Conservation (phyloP, 2,888 invertebrate genomes). For the Argyresthia albistria region DNA sequence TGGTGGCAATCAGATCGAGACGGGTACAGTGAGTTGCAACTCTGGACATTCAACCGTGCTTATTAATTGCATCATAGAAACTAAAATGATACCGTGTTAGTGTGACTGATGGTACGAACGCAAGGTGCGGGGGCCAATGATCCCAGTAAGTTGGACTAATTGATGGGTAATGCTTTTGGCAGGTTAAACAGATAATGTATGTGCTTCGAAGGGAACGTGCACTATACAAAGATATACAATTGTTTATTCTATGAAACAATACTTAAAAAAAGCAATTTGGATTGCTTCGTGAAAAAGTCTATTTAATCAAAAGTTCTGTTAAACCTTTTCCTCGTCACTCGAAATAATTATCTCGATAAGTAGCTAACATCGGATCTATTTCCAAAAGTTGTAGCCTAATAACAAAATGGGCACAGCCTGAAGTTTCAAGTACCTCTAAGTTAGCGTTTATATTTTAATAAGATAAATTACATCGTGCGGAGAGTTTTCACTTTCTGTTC, state of each 20-base stretch:
- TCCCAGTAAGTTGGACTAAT: background rate
- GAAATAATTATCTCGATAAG: slow-evolving; percentile 23
- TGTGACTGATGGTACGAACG: background rate
- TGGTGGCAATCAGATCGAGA: slow-evolving; percentile 65
- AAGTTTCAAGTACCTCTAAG: background rate
- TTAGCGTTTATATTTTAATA: slow-evolving; percentile 1
- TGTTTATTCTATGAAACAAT: too few species aligned
- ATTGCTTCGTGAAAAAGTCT: too few species aligned
- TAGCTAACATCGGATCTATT: slow-evolving; percentile 22
- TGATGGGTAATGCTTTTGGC: too few species aligned
- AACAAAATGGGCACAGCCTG: slow-evolving; percentile 18
- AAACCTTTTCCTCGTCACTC: background rate
- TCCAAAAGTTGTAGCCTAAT: slow-evolving; percentile 13
- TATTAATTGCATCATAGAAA: too few species aligned
- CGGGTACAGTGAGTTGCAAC: slow-evolving; percentile 30
- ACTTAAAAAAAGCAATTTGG: too few species aligned
- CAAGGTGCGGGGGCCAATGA: background rate
- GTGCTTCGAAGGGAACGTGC: too few species aligned
- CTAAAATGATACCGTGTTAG: too few species aligned
- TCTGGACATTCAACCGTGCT: background rate
- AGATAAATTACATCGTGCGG: slow-evolving; percentile 2
- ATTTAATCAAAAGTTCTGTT: too few species aligned
- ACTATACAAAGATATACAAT: too few species aligned
- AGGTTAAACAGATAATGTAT: too few species aligned
- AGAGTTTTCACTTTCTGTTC: slow-evolving; percentile 2